Evolutionary conservation across 2,888 invertebrate species (phyloP), one percentile per base, ranked within the genome.

Genomic region (Ophion obscuratus): DNA sequence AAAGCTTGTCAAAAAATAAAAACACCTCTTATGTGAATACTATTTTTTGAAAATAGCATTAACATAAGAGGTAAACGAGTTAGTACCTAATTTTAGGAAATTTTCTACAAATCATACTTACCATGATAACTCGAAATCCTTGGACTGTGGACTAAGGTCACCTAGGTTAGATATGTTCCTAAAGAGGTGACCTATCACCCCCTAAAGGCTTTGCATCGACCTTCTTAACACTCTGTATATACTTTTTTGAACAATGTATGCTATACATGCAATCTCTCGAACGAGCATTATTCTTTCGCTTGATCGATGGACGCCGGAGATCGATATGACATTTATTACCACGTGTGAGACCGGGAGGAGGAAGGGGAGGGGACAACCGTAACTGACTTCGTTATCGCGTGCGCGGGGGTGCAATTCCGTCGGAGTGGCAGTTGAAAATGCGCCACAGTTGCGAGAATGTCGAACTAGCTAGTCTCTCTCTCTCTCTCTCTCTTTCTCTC

Each of bases 271-370:
- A 31, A 17, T 71, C n/a, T 24, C 11, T 10, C n/a, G 73, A 73
- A 57, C 59, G 57, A n/a, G 40, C 40, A 24, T 67, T 36, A 61
- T 83, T 61, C 78, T 73, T 59, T 44, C 36, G 71, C 40, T 73
- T 73, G 73, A 73, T 73, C 73, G 59, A 73, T 73, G 73, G 36
- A 59, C 20, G 59, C 78, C 77, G 64, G 24, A 67, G 86, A 86
- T 86, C 86, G 83, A 86, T 86, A 83, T 86, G 83, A 86, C 86
- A 86, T 86, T 84, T 81, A 86, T 86, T 84, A 81, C 75, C 81
- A 70, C 36, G 78, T 73, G 74, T 66, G 70, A 20, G 62, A 31
- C n/a, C 31, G 7, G 20, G 17, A n/a, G 27, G 7, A 31, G 9
- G 64, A 31, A 59, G 47, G n/a, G 20, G 17, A n/a, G n/a, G 53